Base-by-base conservation (phyloP, 2,113 vertebrate species). In the Propithecus coquereli region DNA sequence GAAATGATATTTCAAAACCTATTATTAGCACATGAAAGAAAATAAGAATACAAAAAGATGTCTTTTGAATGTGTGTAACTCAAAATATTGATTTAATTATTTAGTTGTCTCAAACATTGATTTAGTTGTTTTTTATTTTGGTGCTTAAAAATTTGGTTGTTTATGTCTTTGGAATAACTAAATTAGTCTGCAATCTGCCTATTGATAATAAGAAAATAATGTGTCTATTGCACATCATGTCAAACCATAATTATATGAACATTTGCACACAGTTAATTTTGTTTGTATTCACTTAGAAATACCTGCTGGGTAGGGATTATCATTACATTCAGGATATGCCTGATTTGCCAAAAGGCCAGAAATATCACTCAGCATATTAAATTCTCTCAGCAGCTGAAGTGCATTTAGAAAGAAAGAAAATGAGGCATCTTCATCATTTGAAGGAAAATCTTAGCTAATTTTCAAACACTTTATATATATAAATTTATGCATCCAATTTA, bases 221-320 rank as follows among this genome's bases (percentile, higher is more conserved):
- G 54, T 70, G 45, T 61, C 88, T 92, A 91, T 83, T 50, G 93
- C 57, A 57, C 22, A 71, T 90, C 37, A 54, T 90, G 83, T 94
- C 82, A 93, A 92, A 52, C 17, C n/a, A 73, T 96, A 96, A 97
- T 96, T 96, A 94, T 81, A 89, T 87, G 79, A 97, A 94, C 80
- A 94, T 97, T 97, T 97, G 77, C 63, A 88, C 70, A 90, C 74
- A 96, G 91, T 68, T 97, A 95, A 97, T 98, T 97, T 96, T 98
- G 95, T 97, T 97, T 96, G 82, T 90, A 86, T 90, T 96, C 94
- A 97, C 83, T 91, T 96, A 95, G 74, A 97, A 94, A 87, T 96
- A 93, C 95, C 93, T 97, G 89, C 91, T 97, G 93, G 59, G 79
- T 82, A 84, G 89, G 59, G 86, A 94, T 87, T 66, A 71, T 90